A percentile compares a stretch with the other conserved stretches of the same genome.
Evolutionary conservation across 2,797 vertebrate species (phyloP).

Genomic region (Danio choprae): DNA sequence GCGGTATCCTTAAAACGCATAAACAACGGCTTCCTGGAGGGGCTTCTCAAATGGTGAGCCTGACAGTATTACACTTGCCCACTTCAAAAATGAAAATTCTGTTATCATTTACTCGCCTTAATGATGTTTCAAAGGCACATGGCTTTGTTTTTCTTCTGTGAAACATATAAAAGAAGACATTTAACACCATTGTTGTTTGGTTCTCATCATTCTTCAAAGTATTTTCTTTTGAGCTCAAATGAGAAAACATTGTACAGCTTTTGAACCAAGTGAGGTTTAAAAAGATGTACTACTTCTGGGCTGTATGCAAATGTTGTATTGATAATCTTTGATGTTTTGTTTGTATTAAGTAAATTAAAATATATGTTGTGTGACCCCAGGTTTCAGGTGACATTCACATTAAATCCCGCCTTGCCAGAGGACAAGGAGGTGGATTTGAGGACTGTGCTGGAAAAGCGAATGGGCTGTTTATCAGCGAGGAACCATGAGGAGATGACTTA

Average conservation of each 20-base stretch:
- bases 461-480: slow-evolving; percentile 82
- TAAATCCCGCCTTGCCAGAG: slow-evolving; percentile 82
- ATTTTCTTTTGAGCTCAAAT: background rate
- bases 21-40: slow-evolving; percentile 81
- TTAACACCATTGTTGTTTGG: background rate
- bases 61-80: background rate
- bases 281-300: background rate
- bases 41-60: slow-evolving; percentile 89
- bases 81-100: background rate
- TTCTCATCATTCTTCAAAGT: background rate
- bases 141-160: background rate
- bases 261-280: background rate
- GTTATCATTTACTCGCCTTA: background rate
- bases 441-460: slow-evolving; percentile 81
- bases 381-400: slow-evolving; percentile 89
- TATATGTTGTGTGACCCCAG: slow-evolving; percentile 68
- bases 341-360: background rate
- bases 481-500: slow-evolving; percentile 91
- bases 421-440: slow-evolving; percentile 72
- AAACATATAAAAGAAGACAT: background rate
- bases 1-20: slow-evolving; percentile 71
- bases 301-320: background rate
- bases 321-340: background rate
- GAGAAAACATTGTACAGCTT: background rate
- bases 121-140: background rate